A percentile compares a stretch with the other conserved stretches of the same genome.
These are phyloP conservation scores for Patella ulyssiponensis DNA, from an alignment of 2,888 invertebrate species.

Conservation along the genomic window DNA sequence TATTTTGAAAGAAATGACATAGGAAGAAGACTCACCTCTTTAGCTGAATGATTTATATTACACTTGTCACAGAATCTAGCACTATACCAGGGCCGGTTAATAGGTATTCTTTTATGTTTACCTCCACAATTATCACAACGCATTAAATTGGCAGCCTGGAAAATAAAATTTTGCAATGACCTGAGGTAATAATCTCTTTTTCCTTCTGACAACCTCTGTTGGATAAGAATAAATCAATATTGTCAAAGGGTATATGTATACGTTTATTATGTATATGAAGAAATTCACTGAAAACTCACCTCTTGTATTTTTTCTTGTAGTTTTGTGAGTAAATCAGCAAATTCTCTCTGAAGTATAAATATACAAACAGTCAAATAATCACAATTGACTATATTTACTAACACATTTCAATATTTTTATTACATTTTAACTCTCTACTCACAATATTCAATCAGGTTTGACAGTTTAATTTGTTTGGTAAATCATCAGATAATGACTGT, in stretches of 20 bases:
- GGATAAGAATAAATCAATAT: no score
- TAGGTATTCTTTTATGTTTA: slow-evolving; percentile 88
- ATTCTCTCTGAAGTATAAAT: slow-evolving; percentile 76
- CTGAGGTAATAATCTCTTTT: no score
- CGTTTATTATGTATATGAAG: no score
- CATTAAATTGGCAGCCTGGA: slow-evolving; percentile 88
- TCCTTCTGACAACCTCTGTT: no score
- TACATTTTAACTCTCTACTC: no score
- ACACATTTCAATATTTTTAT: no score
- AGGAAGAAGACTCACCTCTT: slow-evolving; percentile 59
- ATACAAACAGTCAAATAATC: no score
- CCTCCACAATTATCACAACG: slow-evolving; percentile 94
- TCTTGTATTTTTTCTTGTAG: slow-evolving; percentile 94
- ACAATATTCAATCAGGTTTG: no score
- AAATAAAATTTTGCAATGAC: background rate
- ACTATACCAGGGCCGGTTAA: slow-evolving; percentile 90
- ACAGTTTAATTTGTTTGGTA: no score
- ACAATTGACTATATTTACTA: no score
- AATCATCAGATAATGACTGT: no score
- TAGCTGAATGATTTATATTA: slow-evolving; percentile 66
- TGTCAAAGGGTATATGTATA: no score
- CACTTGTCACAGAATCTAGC: slow-evolving; percentile 88
- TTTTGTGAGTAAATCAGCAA: slow-evolving; percentile 88
- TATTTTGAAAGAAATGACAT: background rate
- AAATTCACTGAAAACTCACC: slow-evolving; percentile 40